Base-by-base conservation (phyloP, 2,888 invertebrate genomes). In the Pyrrhia umbra region DNA sequence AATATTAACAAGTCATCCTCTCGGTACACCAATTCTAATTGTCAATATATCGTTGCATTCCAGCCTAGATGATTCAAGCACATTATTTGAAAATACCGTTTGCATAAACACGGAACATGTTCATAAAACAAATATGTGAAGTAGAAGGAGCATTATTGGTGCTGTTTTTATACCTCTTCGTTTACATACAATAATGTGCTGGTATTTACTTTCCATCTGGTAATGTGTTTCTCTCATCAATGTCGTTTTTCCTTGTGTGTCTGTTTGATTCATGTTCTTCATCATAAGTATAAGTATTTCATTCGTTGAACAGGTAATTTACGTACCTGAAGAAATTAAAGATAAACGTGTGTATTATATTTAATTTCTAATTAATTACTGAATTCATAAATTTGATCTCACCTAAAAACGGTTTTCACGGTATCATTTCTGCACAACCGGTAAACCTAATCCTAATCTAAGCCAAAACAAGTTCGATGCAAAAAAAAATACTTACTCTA, bases 51-150 rank as follows among this genome's bases (percentile, higher is more conserved):
- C 13, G 34, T 34, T 34, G 18, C 16, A 40, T 40, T 40, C 3
- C 40, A 52, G 1, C 20, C n/a, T 13, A 6, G 9, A 25, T 34
- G n/a, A 10, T 45, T 20, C 15, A 10, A 23, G 10, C 13, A 16
- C n/a, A 15, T 43, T 54, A 64, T 27, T 27, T 52, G 3, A 18
- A 21, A 18, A 27, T 57, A 30, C 16, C 1, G 3, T 39, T 43
- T 49, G 27, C 58, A 57, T 58, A 27, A 39, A 49, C 27, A 43
- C 23, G n/a, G 43, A 50, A 50, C 37, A 2, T 21, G 6, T 58
- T 58, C 42, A 2, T 37, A 23, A 50, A 58, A 42, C 58, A 49
- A 58, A 58, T 58, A 58, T 10, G n/a, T 34, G 5, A 15, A n/a
- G 30, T 20, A 21, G 21, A 1, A 10, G 23, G 8, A 40, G 6